A percentile compares a stretch with the other conserved stretches of the same genome.
Evolutionary conservation across 1,140 invertebrate species (phyloP).

Genomic region (Lepeophtheirus salmonis): DNA sequence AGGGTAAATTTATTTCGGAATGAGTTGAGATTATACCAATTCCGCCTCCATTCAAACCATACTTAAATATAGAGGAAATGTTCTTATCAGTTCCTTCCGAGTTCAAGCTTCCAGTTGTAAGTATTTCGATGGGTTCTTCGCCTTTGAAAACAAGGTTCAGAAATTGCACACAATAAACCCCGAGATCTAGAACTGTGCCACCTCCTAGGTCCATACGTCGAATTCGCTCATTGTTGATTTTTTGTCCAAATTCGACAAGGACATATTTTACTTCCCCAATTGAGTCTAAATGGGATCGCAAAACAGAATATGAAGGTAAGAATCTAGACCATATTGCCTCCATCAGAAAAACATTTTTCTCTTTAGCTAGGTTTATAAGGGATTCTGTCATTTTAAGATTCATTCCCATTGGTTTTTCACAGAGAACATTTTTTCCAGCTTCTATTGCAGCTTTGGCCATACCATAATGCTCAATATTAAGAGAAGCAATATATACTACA

Average conservation of each 20-base stretch:
- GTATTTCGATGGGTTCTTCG: constrained; percentile 4
- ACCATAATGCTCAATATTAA: constrained; percentile 46
- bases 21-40: not conserved
- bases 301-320: constrained; percentile 48
- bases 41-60: not conserved
- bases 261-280: constrained; percentile 52
- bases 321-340: constrained; percentile 65
- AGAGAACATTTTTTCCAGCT: constrained; percentile 56
- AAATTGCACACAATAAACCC: constrained; percentile 59
- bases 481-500: constrained; percentile 52
- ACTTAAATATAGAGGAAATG: not conserved
- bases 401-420: constrained; percentile 61
- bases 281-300: constrained; percentile 29
- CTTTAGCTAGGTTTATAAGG: constrained; percentile 36
- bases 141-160: not conserved
- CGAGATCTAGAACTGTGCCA: constrained; percentile 57
- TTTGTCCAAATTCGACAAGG: constrained; percentile 41
- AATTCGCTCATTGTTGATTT: constrained; percentile 21
- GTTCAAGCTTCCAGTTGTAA: not conserved
- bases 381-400: constrained; percentile 42
- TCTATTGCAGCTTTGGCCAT: constrained; percentile 45
- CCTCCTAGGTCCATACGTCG: constrained; percentile 45
- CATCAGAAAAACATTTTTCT: constrained; percentile 54
- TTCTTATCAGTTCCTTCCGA: not conserved
- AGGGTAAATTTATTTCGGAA: not conserved